Evolutionary conservation across 2,797 vertebrate genomes (phyloP).

Genomic region (Rhinophrynus dorsalis): DNA sequence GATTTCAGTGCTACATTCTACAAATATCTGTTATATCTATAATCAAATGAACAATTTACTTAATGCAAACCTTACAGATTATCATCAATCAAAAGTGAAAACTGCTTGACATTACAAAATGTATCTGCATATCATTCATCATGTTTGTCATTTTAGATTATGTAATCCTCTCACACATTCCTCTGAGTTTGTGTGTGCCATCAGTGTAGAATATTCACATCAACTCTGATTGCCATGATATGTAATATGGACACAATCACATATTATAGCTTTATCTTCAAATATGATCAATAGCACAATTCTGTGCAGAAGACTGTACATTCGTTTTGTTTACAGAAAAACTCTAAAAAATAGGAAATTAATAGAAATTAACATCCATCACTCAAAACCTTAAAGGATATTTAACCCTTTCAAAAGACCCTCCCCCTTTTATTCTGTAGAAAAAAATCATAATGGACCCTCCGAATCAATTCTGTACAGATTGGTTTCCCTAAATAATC

Average conservation of each 20-base stretch:
- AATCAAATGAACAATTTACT: constrained; percentile 36
- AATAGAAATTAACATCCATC: too few species aligned
- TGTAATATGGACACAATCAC: not conserved
- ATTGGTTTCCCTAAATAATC: too few species aligned
- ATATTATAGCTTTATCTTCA: not conserved
- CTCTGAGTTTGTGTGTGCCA: constrained; percentile 26
- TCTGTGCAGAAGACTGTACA: too few species aligned
- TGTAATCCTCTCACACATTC: constrained; percentile 36
- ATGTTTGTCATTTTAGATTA: constrained; percentile 45
- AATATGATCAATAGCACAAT: too few species aligned
- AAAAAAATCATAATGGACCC: too few species aligned
- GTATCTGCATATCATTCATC: constrained; percentile 39
- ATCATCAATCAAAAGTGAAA: constrained; percentile 32
- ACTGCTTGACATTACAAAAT: constrained; percentile 32
- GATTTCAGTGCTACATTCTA: not conserved
- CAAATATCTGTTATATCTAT: constrained; percentile 5
- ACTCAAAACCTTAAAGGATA: too few species aligned
- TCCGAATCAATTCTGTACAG: too few species aligned
- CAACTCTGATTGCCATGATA: constrained; percentile 13
- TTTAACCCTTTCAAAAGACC: too few species aligned
- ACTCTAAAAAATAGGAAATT: too few species aligned
- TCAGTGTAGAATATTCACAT: constrained; percentile 19
- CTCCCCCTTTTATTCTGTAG: too few species aligned
- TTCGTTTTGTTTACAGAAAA: too few species aligned
- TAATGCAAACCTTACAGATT: constrained; percentile 29